Evolutionary conservation across 2,797 vertebrate genomes (phyloP).

Genomic region (Muscicapa striata): DNA sequence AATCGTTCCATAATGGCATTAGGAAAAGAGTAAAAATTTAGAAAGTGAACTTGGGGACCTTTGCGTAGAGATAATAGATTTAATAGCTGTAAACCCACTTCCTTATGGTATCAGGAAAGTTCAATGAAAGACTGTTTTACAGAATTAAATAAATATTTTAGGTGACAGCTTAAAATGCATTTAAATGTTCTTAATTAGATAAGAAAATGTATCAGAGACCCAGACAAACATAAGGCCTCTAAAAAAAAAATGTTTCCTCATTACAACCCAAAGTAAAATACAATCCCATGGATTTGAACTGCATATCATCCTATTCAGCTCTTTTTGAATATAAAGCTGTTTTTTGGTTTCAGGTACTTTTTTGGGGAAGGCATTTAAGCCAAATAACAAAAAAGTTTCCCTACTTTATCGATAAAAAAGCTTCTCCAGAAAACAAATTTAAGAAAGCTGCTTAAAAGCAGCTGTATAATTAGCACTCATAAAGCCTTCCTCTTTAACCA

Average conservation of each 20-base stretch:
- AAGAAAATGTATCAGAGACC: not conserved
- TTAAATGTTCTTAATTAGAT: not conserved
- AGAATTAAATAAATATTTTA: not conserved
- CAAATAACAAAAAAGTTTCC: not conserved
- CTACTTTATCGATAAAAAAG: not conserved
- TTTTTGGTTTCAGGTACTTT: not conserved
- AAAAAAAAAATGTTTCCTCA: not conserved
- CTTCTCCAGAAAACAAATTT: not conserved
- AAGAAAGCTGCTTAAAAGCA: not conserved
- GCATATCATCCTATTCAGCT: not conserved
- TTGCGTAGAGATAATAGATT: not conserved
- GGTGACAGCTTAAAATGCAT: not conserved
- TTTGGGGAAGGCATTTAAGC: not conserved
- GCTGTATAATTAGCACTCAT: not conserved
- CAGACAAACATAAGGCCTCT: not conserved
- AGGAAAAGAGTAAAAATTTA: not conserved
- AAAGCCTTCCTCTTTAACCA: not conserved
- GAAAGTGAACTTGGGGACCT: not conserved
- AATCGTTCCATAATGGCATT: not conserved
- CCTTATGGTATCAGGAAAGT: not conserved
- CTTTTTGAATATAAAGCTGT: not conserved
- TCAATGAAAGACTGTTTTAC: not conserved
- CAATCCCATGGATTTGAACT: not conserved
- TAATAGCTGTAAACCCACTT: not conserved
- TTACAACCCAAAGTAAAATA: not conserved